Evolutionary conservation across 1,140 invertebrate genomes (phyloP), one percentile per base, ranked within the genome.

Genomic region (Globodera ellingtonae): DNA sequence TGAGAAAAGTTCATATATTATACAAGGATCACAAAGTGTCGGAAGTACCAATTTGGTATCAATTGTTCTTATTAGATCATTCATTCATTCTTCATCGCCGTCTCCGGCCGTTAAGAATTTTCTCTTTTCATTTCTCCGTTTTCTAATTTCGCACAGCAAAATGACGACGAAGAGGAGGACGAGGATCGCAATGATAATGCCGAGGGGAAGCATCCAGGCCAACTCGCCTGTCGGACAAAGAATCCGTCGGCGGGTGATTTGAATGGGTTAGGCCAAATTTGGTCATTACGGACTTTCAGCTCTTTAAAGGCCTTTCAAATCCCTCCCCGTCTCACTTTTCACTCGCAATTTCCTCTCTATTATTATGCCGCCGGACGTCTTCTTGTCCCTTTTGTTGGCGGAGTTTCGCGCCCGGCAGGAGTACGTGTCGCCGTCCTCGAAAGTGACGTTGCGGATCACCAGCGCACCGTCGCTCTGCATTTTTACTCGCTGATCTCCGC

Each of bases 71-170:
- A 35, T 35, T 35, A 35, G 35, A 35, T 2, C 35, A 3, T 5
- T 79, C 69, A 47, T 59, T 79, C 48, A 77, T 47, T 81, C 80
- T 46, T 81, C 79, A 10, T 81, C 80, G 6, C 21, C 76, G 65
- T 62, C 72, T 46, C 70, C 71, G 44, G 67, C 48, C 15, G 15
- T 75, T 46, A 47, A 52, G 50, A 82, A 71, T 50, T 21, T 21
- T 73, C 83, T 82, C n/a, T 69, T 50, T 52, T 82, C 80, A 13
- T 83, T 75, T 46, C 81, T 67, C 48, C 76, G 59, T 70, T 83
- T 84, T 69, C 70, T 56, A 48, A 84, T 72, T 75, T 83, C 82
- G 47, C 82, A 83, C 7, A 84, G 35, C 35, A 84, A 24, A 71
- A 83, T 83, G 9, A 79, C 72, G 56, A 83, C 44, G 35, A 74